Evolutionary conservation across 2,113 vertebrate species (phyloP).

Genomic region (Brienomyrus brachyistius): DNA sequence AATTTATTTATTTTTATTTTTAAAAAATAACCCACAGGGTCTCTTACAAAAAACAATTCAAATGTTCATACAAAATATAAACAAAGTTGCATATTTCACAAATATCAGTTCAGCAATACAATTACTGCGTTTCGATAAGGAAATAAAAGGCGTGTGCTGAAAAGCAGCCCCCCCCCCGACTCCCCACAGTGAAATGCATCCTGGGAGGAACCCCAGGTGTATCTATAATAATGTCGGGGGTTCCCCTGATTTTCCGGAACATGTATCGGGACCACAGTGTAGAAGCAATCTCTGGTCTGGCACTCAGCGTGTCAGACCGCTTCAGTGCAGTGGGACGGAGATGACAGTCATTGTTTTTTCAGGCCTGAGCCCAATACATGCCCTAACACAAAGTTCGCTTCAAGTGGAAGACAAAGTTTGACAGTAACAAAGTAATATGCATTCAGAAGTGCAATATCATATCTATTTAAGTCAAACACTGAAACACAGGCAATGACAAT

Average conservation of each 20-base stretch:
- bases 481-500: constrained; percentile 18
- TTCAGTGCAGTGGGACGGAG: constrained; percentile 6
- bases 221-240: constrained; percentile 22
- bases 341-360: not conserved
- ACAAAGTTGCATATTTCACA: constrained; percentile 36
- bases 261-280: not conserved
- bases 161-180: not conserved
- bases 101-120: constrained; percentile 38
- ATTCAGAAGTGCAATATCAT: constrained; percentile 44
- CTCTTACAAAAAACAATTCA: constrained; percentile 50
- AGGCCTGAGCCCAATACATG: not conserved
- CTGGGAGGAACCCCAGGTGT: constrained; percentile 29
- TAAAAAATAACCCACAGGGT: constrained; percentile 53
- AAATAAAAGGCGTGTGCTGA: constrained; percentile 5
- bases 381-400: constrained; percentile 19
- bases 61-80: constrained; percentile 29
- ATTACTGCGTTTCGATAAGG: constrained; percentile 25
- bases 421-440: constrained; percentile 36
- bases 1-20: constrained; percentile 41
- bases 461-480: constrained; percentile 32
- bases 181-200: constrained; percentile 34
- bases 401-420: constrained; percentile 28
- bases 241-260: constrained; percentile 8
- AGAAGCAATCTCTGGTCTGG: constrained; percentile 23
- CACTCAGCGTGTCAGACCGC: constrained; percentile 22